These are phyloP conservation scores for Dipus sagitta DNA, from an alignment of 2,797 vertebrate species.

Conservation along the genomic window DNA sequence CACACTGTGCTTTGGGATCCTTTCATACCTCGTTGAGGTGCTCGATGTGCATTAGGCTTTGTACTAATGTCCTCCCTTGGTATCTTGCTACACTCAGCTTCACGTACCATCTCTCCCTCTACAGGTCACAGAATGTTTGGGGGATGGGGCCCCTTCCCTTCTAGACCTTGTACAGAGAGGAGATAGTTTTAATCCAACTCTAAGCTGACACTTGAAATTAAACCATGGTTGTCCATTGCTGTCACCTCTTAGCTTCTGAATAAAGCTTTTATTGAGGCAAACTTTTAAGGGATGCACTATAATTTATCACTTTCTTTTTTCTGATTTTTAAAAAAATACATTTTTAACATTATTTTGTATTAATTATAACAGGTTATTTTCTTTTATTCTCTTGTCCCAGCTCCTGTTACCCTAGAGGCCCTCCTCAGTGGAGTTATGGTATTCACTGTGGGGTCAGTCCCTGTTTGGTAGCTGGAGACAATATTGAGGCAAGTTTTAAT, in stretches of 20 bases:
- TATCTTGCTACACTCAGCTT: not conserved
- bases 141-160: not conserved
- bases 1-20: not conserved
- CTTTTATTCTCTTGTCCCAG: no score
- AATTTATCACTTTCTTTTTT: no score
- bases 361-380: no score
- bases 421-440: no score
- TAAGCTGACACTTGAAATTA: slow-evolving; percentile 4
- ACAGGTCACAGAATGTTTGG: not conserved
- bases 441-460: no score
- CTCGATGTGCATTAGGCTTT: not conserved
- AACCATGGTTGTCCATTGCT: not conserved
- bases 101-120: not conserved
- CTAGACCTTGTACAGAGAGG: not conserved
- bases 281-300: not conserved
- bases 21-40: not conserved
- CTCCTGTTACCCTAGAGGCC: no score
- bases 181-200: not conserved
- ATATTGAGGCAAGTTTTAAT: slow-evolving; percentile 10
- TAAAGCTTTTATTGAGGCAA: not conserved
- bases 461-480: no score
- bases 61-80: not conserved
- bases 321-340: no score
- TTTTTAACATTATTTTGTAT: no score
- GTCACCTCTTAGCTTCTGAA: not conserved